phyloP scores from a whole-genome alignment of 2,888 invertebrate species.

The Trissolcus japonicus region DNA sequence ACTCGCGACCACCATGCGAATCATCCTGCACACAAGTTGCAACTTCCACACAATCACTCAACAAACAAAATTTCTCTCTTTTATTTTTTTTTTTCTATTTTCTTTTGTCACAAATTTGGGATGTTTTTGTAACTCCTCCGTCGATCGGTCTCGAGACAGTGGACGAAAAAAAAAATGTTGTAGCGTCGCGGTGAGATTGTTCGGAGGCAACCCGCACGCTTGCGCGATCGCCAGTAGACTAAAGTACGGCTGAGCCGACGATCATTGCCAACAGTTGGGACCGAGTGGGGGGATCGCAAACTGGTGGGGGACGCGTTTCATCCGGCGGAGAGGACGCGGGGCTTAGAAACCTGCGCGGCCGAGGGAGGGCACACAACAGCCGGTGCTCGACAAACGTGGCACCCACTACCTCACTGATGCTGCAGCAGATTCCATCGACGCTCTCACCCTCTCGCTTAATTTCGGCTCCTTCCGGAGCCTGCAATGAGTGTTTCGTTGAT shows the following conservation, averaged over 20 bases:
- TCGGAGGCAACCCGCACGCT: conserved; percentile 66
- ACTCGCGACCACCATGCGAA: conserved; percentile 3
- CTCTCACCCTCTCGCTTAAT: conserved; percentile 35
- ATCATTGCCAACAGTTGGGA: conserved; percentile 48
- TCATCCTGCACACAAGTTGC: neutral
- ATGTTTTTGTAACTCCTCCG: no score
- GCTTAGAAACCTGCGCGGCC: conserved; percentile 53
- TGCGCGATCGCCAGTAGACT: conserved; percentile 73
- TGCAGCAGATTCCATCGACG: conserved; percentile 62
- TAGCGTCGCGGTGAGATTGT: conserved; percentile 8
- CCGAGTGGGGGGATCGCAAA: conserved; percentile 2
- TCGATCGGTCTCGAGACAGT: conserved; percentile 1
- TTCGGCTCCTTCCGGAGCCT: conserved; percentile 41
- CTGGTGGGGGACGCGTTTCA: conserved; percentile 30
- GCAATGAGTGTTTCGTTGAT: conserved; percentile 43
- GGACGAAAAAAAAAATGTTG: conserved; percentile 13
- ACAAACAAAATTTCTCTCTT: neutral
- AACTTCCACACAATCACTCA: conserved; percentile 1
- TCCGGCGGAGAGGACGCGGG: conserved; percentile 38
- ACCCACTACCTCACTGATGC: conserved; percentile 66
- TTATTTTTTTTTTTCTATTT: no score
- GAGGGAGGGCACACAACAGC: conserved; percentile 67
- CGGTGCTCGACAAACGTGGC: conserved; percentile 68
- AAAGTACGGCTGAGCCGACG: conserved; percentile 60
- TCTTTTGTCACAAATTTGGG: no score